These are phyloP conservation scores for Buceros bicornis DNA, from an alignment of 2,797 vertebrate genomes.

Conservation along the genomic window DNA sequence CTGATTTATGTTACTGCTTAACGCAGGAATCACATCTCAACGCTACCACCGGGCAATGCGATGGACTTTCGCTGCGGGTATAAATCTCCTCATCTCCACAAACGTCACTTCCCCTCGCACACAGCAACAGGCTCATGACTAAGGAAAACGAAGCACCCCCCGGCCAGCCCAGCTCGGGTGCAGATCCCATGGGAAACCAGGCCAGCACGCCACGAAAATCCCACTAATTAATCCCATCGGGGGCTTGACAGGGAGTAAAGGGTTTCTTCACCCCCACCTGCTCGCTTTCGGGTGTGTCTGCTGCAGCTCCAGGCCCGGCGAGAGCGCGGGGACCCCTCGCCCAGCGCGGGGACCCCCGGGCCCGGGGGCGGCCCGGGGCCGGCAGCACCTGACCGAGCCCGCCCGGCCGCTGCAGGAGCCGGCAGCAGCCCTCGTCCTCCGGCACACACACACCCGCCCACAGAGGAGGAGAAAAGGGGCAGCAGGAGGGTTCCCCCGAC, in stretches of 20 bases:
- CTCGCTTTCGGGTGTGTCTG: not conserved
- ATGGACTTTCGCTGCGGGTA: accelerated
- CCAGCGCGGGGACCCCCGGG: no score
- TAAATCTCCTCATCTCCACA: accelerated
- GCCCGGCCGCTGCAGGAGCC: not conserved
- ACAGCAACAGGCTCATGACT: accelerated
- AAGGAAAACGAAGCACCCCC: not conserved
- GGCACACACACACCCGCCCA: not conserved
- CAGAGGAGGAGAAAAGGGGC: not conserved
- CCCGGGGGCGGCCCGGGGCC: not conserved
- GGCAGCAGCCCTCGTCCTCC: not conserved
- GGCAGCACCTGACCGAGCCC: not conserved
- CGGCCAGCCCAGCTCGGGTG: not conserved
- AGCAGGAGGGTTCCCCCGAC: not conserved
- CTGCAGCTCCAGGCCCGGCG: not conserved
- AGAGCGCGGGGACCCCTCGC: not conserved
- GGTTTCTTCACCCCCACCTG: not conserved
- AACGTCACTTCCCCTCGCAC: not conserved
- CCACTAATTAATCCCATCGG: accelerated
- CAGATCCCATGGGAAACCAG: accelerated
- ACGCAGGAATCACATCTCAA: not conserved
- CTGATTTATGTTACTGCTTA: not conserved
- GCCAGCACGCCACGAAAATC: accelerated
- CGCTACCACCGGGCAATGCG: accelerated
- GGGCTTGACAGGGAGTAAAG: accelerated